Evolutionary conservation across 2,888 invertebrate genomes (phyloP), one percentile per base, ranked within the genome.

Genomic region (Crioceris asparagi): DNA sequence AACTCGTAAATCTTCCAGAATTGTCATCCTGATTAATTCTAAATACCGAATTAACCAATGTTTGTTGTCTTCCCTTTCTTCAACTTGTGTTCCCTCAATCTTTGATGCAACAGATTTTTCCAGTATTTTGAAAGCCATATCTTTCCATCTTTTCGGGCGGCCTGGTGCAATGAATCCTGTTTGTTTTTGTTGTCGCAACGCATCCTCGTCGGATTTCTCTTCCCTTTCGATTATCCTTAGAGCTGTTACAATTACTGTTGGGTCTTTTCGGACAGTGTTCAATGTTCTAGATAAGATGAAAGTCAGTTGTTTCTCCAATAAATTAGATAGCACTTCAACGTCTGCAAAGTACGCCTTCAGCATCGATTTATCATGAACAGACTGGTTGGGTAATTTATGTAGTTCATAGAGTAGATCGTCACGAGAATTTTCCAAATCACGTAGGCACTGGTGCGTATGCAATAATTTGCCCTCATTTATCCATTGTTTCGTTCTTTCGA

Each of bases 281-380:
- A 98, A 67, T 1, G 94, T 90, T 40, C 96, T 72, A 41, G 85
- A 84, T 35, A 97, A 62, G 43, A 94, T 85, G 30, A 96, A 70
- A 59, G 86, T 83, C 30, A 98, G 74, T 60, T 96, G 94, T 57
- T 93, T 92, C 51, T 90, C 91, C 46, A 97, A 68, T 5, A 84
- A 69, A 45, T 82, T 80, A 0, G 94, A 94, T 1, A 97, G 75
- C 41, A 79, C 79, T 62, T 92, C 87, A 1, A 98, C 94, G 60
- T 96, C 93, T 49, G 86, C 84, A 66, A 98, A 98, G 64, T 97
- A 97, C 10, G 91, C 86, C 62, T 92, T 90, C 2, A 98, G 67
- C 71, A 94, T 86, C 35, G 87, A 83, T 60, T 85, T 90, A 59
- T 93, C 93, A 48, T 86, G 85, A 0, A 82, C 77, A 1, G 85